Base-by-base conservation (phyloP, 2,888 invertebrate species). In the Diachrysia chrysitis region DNA sequence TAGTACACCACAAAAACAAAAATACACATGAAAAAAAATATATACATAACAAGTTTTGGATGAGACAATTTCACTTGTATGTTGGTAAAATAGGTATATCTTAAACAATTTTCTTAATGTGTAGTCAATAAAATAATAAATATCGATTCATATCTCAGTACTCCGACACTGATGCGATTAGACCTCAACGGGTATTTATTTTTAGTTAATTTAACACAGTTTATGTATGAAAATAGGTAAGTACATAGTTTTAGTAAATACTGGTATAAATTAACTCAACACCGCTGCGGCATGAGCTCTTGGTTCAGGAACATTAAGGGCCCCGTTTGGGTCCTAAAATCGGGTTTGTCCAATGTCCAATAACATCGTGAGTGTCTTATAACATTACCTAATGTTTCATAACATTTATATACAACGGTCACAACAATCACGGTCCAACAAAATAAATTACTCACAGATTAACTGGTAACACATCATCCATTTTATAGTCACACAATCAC, bases 121-220 rank as follows among this genome's bases (percentile, higher is more conserved):
- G 17, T 4, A 9, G 29, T 42, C 74, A 74, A 72, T 72, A 58
- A 74, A 74, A 74, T 69, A 32, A 29, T 3, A 19, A 17, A 48
- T 35, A 42, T 66, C 25, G 17, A 48, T 35, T 23, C 0, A 19
- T 53, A 64, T 53, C 42, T 59, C 16, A 12, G 14, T 21, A 19
- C 17, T 21, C 3, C 48, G 21, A 10, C 21, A 21, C n/a, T 42
- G 16, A 37, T 12, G 7, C 19, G 19, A 21, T 51, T 51, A 12
- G 10, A 19, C 12, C 19, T 10, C 10, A 51, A 19, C 19, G 16
- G n/a, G 5, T 10, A n/a, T 42, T n/a, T 10, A 21, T 7, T 51
- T 17, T 12, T 12, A 51, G 0, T 21, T 17, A 12, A 21, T 21
- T 19, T 19, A 21, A 51, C 10, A 21, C 48, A 51, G 19, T 21